A percentile compares a stretch with the other conserved stretches of the same genome.
Evolutionary conservation across 1,140 invertebrate species (phyloP).

Genomic region (Bombus pascuorum): DNA sequence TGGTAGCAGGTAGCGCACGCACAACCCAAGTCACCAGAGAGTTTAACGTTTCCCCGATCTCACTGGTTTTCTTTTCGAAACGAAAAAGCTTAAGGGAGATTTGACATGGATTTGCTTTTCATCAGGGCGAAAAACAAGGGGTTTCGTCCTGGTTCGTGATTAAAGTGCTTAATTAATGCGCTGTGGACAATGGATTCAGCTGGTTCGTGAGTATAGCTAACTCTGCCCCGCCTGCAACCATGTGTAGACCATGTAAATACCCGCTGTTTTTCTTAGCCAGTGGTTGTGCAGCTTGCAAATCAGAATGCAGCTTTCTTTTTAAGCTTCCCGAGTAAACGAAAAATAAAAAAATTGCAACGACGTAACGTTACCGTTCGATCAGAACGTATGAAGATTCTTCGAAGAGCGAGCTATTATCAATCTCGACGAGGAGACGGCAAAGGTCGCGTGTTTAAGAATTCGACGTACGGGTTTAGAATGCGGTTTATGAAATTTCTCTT

Average conservation of each 20-base stretch:
- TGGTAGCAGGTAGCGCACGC: no score
- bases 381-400: neutral
- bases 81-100: neutral
- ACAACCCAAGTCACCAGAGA: no score
- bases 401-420: neutral
- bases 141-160: neutral
- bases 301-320: no score
- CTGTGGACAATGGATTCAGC: no score
- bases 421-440: neutral
- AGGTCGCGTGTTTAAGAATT: neutral
- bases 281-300: neutral
- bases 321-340: no score
- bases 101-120: conserved; percentile 4
- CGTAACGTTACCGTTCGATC: no score
- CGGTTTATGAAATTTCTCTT: conserved; percentile 16
- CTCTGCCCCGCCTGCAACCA: neutral
- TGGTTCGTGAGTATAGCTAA: neutral
- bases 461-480: neutral
- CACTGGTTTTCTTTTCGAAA: neutral
- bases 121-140: neutral
- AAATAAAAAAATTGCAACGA: no score
- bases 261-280: neutral
- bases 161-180: conserved; percentile 34
- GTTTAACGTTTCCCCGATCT: neutral
- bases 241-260: neutral